A percentile compares a stretch with the other conserved stretches of the same genome.
Evolutionary conservation across 2,113 vertebrate species (phyloP).

Genomic region (Reinhardtius hippoglossoides): DNA sequence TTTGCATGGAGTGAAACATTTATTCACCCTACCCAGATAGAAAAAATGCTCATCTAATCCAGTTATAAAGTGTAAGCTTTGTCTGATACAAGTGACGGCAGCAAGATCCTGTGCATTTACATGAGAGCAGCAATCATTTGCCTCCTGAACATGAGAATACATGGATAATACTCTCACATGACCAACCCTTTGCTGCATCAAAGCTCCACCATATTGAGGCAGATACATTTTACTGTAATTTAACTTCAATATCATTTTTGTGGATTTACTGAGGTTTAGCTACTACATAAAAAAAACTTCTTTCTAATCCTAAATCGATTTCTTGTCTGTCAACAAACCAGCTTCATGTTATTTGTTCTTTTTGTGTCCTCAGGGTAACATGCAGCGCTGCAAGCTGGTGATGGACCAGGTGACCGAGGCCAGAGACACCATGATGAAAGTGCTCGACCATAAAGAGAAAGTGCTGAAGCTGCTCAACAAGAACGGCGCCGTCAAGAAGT

Average conservation of each 20-base stretch:
- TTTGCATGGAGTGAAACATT: too few species aligned
- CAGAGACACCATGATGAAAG: slow-evolving; percentile 98
- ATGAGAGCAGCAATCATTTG: neutral
- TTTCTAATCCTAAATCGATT: neutral
- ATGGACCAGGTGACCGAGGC: slow-evolving; percentile 99
- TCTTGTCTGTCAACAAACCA: neutral
- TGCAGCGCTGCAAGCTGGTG: slow-evolving; percentile 99
- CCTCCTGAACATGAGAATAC: too few species aligned
- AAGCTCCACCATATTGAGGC: too few species aligned
- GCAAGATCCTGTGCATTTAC: neutral
- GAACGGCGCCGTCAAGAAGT: slow-evolving; percentile 94
- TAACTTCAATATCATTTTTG: too few species aligned
- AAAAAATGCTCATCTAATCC: too few species aligned
- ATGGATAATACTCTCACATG: too few species aligned
- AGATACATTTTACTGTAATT: neutral
- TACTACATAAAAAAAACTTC: neutral
- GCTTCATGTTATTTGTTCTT: neutral
- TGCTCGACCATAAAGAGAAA: slow-evolving; percentile 97
- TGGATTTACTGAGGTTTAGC: neutral
- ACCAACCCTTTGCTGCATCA: too few species aligned
- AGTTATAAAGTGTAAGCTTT: too few species aligned
- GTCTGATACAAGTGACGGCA: too few species aligned
- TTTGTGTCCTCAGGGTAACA: slow-evolving; percentile 89
- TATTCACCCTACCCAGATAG: too few species aligned
- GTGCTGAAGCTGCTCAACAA: slow-evolving; percentile 99